These are phyloP conservation scores for Burhinus oedicnemus DNA, from an alignment of 2,113 vertebrate species.

Conservation along the genomic window DNA sequence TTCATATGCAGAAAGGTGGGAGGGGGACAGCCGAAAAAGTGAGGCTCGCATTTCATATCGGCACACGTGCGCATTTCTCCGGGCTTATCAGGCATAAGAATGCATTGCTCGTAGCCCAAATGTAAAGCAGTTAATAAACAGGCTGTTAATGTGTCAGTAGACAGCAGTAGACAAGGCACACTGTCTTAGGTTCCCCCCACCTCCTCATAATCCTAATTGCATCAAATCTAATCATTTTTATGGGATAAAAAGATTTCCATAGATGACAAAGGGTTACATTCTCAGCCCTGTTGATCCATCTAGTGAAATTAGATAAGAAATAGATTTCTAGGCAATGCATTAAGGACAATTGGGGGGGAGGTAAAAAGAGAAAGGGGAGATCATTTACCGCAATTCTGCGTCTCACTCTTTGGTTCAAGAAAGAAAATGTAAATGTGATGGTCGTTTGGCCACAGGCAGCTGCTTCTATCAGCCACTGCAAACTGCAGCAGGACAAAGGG, in stretches of 20 bases:
- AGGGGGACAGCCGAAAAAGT: not conserved
- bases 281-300: slow-evolving; percentile 59
- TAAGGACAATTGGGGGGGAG: not conserved
- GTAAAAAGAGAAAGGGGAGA: not conserved
- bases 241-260: slow-evolving; percentile 72
- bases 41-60: not conserved
- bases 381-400: slow-evolving; percentile 30
- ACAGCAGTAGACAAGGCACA: not conserved
- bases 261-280: slow-evolving; percentile 64
- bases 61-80: not conserved
- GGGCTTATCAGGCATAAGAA: not conserved
- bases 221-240: slow-evolving; percentile 73
- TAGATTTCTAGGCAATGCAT: slow-evolving; percentile 49
- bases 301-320: slow-evolving; percentile 63
- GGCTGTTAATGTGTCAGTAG: slow-evolving; percentile 67
- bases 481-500: slow-evolving; percentile 74
- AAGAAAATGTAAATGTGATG: slow-evolving; percentile 65
- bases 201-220: slow-evolving; percentile 70
- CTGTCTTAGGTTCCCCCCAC: slow-evolving; percentile 11
- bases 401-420: slow-evolving; percentile 44
- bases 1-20: slow-evolving; percentile 33
- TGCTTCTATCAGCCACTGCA: slow-evolving; percentile 66
- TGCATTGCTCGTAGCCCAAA: not conserved
- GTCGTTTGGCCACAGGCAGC: slow-evolving; percentile 63
- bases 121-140: slow-evolving; percentile 57